These are phyloP conservation scores for Prunella strophiata DNA, from an alignment of 2,797 vertebrate genomes.

Conservation along the genomic window DNA sequence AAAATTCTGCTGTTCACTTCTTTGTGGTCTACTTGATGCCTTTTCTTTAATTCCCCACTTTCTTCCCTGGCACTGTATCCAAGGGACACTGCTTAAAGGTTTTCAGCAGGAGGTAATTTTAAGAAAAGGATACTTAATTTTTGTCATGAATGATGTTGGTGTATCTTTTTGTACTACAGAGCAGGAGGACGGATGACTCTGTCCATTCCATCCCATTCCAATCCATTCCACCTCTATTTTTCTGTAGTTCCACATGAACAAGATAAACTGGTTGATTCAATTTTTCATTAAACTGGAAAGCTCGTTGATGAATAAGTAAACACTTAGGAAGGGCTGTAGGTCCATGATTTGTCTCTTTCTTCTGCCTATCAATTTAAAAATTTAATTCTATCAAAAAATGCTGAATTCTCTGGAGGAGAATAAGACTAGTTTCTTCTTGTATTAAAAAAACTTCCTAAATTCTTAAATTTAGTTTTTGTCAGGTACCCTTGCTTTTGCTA, in stretches of 20 bases:
- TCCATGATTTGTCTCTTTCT: not conserved
- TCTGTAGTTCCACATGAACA: not conserved
- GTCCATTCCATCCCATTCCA: not conserved
- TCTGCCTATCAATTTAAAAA: not conserved
- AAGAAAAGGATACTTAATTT: not conserved
- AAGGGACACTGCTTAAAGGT: not conserved
- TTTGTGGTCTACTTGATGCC: not conserved
- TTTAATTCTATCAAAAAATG: not conserved
- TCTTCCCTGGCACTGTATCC: not conserved
- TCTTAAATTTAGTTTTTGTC: not conserved
- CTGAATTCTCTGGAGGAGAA: not conserved
- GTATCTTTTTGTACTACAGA: not conserved
- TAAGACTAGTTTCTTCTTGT: not conserved
- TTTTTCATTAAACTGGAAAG: not conserved
- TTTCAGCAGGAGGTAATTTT: not conserved
- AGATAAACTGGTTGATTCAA: not conserved
- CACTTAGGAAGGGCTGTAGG: not conserved
- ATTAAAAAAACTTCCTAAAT: not conserved
- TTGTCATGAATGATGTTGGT: not conserved
- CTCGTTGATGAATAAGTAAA: not conserved
- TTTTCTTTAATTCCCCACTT: not conserved
- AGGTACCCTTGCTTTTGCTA: not conserved
- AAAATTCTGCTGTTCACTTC: not conserved
- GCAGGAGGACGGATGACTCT: not conserved
- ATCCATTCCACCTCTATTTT: not conserved